A percentile compares a stretch with the other conserved stretches of the same genome.
These are phyloP conservation scores for Aplocera efformata DNA, from an alignment of 2,888 invertebrate genomes.

Conservation along the genomic window DNA sequence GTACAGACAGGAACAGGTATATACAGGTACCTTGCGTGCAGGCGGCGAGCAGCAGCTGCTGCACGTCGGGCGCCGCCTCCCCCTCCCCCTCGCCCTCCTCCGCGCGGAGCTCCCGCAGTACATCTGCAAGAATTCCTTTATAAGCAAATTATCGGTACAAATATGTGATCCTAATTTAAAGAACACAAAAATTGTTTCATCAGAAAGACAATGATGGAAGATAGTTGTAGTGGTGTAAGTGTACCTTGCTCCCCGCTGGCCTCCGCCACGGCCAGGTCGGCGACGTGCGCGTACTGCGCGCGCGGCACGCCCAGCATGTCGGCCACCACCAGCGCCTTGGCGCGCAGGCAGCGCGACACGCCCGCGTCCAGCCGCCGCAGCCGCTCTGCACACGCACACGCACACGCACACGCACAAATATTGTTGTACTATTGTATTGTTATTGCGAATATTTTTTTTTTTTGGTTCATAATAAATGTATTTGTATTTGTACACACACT, in stretches of 20 bases:
- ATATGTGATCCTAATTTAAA: too few relatives aligned
- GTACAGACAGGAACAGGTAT: too few relatives aligned
- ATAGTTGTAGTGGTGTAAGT: too few relatives aligned
- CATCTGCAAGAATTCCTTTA: conserved; percentile 38
- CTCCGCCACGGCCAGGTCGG: conserved; percentile 64
- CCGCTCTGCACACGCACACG: conserved; percentile 47
- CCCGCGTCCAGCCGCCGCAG: conserved; percentile 64
- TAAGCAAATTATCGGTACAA: too few relatives aligned
- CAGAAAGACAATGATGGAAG: too few relatives aligned
- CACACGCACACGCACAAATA: too few relatives aligned
- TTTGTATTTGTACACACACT: too few relatives aligned
- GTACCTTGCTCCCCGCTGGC: too few relatives aligned
- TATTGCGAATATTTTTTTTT: too few relatives aligned
- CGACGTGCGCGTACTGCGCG: conserved; percentile 43
- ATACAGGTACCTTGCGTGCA: conserved; percentile 74
- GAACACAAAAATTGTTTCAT: too few relatives aligned
- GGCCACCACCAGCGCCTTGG: conserved; percentile 55
- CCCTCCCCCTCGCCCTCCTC: conserved; percentile 31
- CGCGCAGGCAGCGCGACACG: conserved; percentile 50
- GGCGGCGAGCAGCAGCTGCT: conserved; percentile 65
- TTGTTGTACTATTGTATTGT: too few relatives aligned
- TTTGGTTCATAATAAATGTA: too few relatives aligned
- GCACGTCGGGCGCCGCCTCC: conserved; percentile 41
- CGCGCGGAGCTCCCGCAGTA: conserved; percentile 33
- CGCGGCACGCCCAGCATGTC: conserved; percentile 53